Evolutionary conservation across 1,140 invertebrate genomes (phyloP), one percentile per base, ranked within the genome.

Genomic region (Cataglyphis hispanica): DNA sequence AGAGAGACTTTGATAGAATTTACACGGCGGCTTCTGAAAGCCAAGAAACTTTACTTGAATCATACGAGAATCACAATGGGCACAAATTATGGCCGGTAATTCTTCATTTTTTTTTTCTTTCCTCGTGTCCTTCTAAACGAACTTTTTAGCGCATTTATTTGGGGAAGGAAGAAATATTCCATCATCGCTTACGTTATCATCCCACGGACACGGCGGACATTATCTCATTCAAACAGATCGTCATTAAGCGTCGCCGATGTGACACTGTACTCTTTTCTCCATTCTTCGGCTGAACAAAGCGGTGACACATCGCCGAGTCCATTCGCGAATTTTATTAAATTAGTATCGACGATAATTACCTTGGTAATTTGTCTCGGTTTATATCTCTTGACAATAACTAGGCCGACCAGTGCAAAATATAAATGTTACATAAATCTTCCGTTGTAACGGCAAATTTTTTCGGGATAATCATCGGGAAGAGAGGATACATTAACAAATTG

Each of bases 1-100:
- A 31, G 2, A 3, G 2, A 92, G 87, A 92, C 90, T 91, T 91
- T 89, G 90, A 93, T 92, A 92, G 91, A 93, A 92, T 92, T 91
- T 92, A 92, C 90, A 91, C 90, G 89, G 75, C 74, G 87, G 86
- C 86, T 90, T 76, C 75, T 80, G 85, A 89, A 70, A 84, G 85
- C 75, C 70, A 64, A 88, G 84, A 89, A 87, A 84, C 74, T 87
- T 60, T 56, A 60, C 46, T 50, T 67, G 75, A 86, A 76, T 83
- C 76, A 76, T 60, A 43, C 67, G 25, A 89, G 69, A 76, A 61
- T 34, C 69, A 53, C 75, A 84, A 89, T 85, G 88, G 74, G 67
- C 88, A 69, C 67, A 74, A 85, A 90, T 90, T 86, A 87, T 84
- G 83, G 88, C 63, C 46, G 78, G 31, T 34, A 31, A 88, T 86